Conservation (phyloP, 2,888 invertebrate species). For the Caprella mutica region DNA sequence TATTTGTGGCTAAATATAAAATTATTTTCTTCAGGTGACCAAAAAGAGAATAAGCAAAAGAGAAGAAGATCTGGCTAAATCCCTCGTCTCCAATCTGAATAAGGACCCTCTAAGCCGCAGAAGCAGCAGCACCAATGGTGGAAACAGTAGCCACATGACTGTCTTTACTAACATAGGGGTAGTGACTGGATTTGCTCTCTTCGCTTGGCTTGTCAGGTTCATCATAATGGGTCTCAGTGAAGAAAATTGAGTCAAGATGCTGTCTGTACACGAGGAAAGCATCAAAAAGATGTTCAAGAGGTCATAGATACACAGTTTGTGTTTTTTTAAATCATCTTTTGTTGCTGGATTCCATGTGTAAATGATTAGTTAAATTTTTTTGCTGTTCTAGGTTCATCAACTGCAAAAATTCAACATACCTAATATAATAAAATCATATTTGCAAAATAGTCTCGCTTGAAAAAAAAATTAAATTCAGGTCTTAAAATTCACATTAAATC, state of each 20-base stretch:
- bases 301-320: no score
- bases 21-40: conserved; percentile 41
- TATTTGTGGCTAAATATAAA: conserved; percentile 7
- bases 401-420: no score
- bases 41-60: conserved; percentile 44
- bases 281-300: no score
- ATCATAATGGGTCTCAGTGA: conserved; percentile 47
- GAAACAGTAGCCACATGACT: conserved; percentile 38
- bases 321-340: no score
- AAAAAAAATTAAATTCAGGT: no score
- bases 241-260: conserved; percentile 28
- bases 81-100: conserved; percentile 38
- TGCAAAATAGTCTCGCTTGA: no score
- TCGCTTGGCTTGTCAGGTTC: conserved; percentile 85
- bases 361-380: no score
- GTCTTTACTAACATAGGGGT: conserved; percentile 77
- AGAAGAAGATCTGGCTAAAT: conserved; percentile 44
- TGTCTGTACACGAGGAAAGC: no score
- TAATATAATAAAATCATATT: no score
- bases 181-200: conserved; percentile 76
- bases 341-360: no score
- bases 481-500: no score
- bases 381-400: no score
- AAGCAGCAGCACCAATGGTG: conserved; percentile 10
- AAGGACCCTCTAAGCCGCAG: conserved; percentile 20